A percentile compares a stretch with the other conserved stretches of the same genome.
Conservation (phyloP, 1,140 invertebrate species). For the Hycleus phaleratus region DNA sequence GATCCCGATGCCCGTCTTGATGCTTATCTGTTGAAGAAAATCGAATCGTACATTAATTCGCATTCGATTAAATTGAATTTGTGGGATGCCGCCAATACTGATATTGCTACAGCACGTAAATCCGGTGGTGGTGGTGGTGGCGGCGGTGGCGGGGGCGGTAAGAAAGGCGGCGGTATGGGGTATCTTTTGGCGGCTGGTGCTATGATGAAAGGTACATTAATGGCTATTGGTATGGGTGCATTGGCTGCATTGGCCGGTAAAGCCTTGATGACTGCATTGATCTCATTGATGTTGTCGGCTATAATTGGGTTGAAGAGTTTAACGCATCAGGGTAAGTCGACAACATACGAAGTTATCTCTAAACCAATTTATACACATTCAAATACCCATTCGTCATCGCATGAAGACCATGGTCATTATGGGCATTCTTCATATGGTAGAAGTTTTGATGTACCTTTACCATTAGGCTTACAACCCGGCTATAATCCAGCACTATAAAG, state of each 20-base stretch:
- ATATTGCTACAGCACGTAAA: conserved; percentile 36
- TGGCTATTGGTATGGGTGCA: conserved; percentile 66
- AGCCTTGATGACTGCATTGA: conserved; percentile 71
- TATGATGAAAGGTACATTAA: conserved; percentile 65
- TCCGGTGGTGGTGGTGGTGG: conserved; percentile 45
- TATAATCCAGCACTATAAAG: conserved; percentile 25
- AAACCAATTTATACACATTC: conserved; percentile 68
- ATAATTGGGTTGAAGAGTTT: conserved; percentile 68
- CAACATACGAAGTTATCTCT: conserved; percentile 75
- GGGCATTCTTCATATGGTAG: conserved; percentile 52
- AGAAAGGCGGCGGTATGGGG: conserved; percentile 50
- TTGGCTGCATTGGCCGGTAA: conserved; percentile 73
- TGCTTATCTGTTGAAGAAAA: conserved; percentile 62
- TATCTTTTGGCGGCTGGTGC: conserved; percentile 50
- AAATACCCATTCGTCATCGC: conserved; percentile 60
- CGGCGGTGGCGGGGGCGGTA: conserved; percentile 40
- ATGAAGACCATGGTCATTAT: conserved; percentile 56
- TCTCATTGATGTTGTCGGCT: conserved; percentile 68
- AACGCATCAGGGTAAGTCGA: conserved; percentile 59
- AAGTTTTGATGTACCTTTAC: conserved; percentile 37
- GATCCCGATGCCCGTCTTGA: conserved; percentile 69
- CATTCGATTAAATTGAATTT: conserved; percentile 66
- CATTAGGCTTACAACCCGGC: conserved; percentile 35
- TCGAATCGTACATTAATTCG: conserved; percentile 61
- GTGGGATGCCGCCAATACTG: conserved; percentile 52